Evolutionary conservation across 1,140 invertebrate genomes (phyloP).

Genomic region (Aphis gossypii): DNA sequence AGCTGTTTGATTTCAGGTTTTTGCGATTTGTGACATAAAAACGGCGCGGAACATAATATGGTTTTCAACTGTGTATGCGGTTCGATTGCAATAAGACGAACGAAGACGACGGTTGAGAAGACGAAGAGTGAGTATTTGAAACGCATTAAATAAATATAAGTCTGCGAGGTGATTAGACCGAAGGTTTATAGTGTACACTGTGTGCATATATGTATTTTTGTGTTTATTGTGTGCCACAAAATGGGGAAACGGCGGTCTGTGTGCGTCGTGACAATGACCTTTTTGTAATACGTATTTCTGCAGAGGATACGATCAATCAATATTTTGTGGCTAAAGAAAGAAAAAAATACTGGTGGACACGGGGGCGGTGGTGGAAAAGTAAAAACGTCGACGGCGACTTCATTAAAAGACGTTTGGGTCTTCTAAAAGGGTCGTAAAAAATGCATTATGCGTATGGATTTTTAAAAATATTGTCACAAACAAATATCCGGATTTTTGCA

Average conservation of each 20-base stretch:
- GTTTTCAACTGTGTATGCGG: neutral
- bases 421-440: conserved; percentile 56
- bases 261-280: conserved; percentile 51
- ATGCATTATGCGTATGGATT: conserved; percentile 38
- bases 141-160: conserved; percentile 26
- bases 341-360: neutral
- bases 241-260: conserved; percentile 32
- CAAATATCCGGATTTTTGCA: conserved; percentile 53
- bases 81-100: neutral
- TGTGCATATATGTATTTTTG: conserved; percentile 13
- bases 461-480: conserved; percentile 56
- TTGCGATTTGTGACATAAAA: neutral
- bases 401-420: conserved; percentile 55
- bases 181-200: neutral
- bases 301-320: conserved; percentile 47
- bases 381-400: conserved; percentile 54
- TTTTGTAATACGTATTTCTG: conserved; percentile 41
- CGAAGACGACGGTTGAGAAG: neutral
- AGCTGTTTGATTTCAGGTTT: neutral
- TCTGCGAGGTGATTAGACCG: conserved; percentile 11
- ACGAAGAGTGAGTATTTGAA: neutral
- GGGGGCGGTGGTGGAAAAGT: neutral
- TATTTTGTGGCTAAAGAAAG: conserved; percentile 35
- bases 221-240: conserved; percentile 39
- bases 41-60: neutral